Conservation (phyloP, 1,140 invertebrate species). For the Acyrthosiphon pisum region DNA sequence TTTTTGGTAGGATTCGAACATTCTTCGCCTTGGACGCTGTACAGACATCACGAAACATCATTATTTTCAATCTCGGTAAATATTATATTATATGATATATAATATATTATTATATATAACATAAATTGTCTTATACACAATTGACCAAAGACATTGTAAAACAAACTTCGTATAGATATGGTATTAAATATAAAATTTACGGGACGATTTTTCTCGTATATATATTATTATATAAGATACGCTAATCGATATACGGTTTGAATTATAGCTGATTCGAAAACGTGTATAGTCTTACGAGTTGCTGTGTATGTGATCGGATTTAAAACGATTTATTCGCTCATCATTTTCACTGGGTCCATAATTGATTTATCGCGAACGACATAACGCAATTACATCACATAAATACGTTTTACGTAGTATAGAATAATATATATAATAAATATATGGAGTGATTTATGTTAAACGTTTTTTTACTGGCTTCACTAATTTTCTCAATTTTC, state of each 20-base stretch:
- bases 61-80: background rate
- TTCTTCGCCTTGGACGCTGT: constrained; percentile 28
- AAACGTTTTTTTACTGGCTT: background rate
- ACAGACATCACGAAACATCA: constrained; percentile 49
- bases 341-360: background rate
- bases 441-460: background rate
- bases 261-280: background rate
- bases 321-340: background rate
- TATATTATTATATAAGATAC: background rate
- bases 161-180: background rate
- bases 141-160: background rate
- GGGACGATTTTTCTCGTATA: background rate
- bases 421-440: background rate
- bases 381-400: background rate
- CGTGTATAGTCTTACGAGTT: background rate
- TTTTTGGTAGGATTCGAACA: background rate
- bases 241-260: background rate
- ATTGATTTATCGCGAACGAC: background rate
- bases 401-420: background rate
- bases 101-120: background rate
- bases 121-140: background rate
- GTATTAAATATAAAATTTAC: background rate
- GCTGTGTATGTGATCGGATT: background rate
- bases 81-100: background rate
- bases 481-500: background rate